Conservation (phyloP, 2,797 vertebrate genomes). For the Sebastes goodei region DNA sequence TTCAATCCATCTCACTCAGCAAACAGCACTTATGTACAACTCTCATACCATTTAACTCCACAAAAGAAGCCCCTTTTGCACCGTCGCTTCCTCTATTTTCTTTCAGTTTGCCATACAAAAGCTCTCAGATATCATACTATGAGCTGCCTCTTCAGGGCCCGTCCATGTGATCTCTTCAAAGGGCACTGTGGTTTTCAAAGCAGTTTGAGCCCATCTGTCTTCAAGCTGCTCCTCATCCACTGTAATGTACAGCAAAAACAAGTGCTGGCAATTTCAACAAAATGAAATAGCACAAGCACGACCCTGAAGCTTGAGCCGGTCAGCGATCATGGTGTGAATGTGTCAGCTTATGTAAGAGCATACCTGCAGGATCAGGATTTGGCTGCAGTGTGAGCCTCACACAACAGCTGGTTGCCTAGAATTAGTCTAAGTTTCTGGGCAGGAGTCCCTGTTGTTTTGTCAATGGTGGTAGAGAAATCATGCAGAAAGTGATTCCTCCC, state of each 20-base stretch:
- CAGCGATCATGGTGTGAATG: neutral
- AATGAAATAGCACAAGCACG: conserved; percentile 2
- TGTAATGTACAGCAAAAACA: neutral
- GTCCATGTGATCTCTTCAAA: neutral
- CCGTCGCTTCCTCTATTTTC: neutral
- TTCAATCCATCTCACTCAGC: conserved; percentile 47
- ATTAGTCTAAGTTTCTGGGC: conserved; percentile 25
- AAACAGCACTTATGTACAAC: conserved; percentile 12
- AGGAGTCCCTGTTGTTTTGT: conserved; percentile 32
- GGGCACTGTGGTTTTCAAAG: conserved; percentile 3
- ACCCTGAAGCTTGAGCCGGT: conserved; percentile 4
- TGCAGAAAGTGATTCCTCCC: conserved; percentile 19
- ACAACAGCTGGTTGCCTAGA: conserved; percentile 34
- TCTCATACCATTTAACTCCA: neutral
- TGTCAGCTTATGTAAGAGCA: conserved; percentile 19
- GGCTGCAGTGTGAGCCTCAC: conserved; percentile 13
- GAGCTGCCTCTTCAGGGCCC: neutral
- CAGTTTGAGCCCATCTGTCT: conserved; percentile 18
- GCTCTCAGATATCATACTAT: neutral
- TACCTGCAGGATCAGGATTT: conserved; percentile 32
- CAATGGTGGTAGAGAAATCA: conserved; percentile 18
- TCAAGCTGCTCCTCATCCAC: neutral
- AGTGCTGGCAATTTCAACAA: conserved; percentile 3
- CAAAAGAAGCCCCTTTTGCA: neutral
- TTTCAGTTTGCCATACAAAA: neutral